These are phyloP conservation scores for Stratiomys singularior DNA, from an alignment of 2,888 invertebrate genomes.

Conservation along the genomic window DNA sequence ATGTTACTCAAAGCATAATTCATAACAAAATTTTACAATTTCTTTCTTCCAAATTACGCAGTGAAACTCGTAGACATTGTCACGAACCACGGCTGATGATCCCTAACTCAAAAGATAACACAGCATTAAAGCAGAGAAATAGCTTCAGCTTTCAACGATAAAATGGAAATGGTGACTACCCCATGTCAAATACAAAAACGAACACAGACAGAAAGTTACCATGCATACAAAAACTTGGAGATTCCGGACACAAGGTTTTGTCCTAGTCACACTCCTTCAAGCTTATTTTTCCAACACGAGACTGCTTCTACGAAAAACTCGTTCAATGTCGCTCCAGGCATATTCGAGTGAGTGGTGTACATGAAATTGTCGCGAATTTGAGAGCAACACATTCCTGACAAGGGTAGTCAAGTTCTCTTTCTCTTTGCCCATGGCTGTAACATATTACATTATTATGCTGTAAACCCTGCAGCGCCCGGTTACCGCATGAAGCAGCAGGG, in stretches of 20 bases:
- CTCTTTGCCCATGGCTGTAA: slow-evolving; percentile 16
- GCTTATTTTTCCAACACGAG: slow-evolving; percentile 22
- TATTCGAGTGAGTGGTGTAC: slow-evolving; percentile 37
- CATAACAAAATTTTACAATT: slow-evolving; percentile 18
- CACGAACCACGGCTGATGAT: not conserved
- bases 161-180: not conserved
- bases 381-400: slow-evolving; percentile 18
- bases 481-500: not conserved
- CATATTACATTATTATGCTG: slow-evolving; percentile 12
- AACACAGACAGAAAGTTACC: not conserved
- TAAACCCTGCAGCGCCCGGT: slow-evolving; percentile 21
- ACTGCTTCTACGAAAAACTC: slow-evolving; percentile 11
- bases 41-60: slow-evolving; percentile 32
- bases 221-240: not conserved
- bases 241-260: slow-evolving; percentile 38
- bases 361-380: slow-evolving; percentile 33
- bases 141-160: not conserved
- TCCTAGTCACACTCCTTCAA: slow-evolving; percentile 39
- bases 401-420: slow-evolving; percentile 20
- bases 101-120: slow-evolving; percentile 22
- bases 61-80: not conserved
- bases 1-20: not conserved
- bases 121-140: slow-evolving; percentile 10
- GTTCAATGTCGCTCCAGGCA: slow-evolving; percentile 20
- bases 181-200: not conserved